Evolutionary conservation across 2,113 vertebrate genomes (phyloP).

Genomic region (Burhinus oedicnemus): DNA sequence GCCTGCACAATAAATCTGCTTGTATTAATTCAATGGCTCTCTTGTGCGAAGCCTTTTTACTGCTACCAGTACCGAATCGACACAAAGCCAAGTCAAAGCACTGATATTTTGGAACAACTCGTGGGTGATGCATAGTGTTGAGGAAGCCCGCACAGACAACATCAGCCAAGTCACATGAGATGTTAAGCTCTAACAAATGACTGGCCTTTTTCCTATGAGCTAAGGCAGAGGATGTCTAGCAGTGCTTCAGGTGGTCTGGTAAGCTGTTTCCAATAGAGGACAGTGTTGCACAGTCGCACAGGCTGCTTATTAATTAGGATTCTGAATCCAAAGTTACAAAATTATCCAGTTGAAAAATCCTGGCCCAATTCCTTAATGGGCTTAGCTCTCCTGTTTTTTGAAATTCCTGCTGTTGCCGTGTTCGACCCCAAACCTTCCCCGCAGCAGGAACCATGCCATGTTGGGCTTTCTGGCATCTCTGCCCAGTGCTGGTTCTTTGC

Average conservation of each 20-base stretch:
- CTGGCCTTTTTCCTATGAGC: background rate
- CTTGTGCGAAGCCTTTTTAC: constrained; percentile 44
- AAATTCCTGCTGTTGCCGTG: background rate
- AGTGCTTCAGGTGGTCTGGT: background rate
- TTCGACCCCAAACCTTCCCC: background rate
- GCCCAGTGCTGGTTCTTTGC: background rate
- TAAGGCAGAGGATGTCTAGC: background rate
- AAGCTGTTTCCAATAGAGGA: constrained; percentile 50
- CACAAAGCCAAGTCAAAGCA: constrained; percentile 12
- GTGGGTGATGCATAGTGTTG: background rate
- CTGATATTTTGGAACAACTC: background rate
- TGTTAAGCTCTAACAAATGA: background rate
- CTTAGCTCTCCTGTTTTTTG: background rate
- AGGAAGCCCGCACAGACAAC: background rate
- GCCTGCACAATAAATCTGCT: constrained; percentile 38
- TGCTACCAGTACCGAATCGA: background rate
- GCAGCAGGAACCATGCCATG: accelerated
- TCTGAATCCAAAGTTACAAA: background rate
- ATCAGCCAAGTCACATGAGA: background rate
- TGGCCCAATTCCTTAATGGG: background rate
- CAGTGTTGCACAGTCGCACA: constrained; percentile 43
- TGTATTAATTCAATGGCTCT: constrained; percentile 41
- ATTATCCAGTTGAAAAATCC: background rate
- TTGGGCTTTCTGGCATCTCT: background rate
- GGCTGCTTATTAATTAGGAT: background rate